Base-by-base conservation (phyloP, 2,797 vertebrate genomes). In the Buceros bicornis region DNA sequence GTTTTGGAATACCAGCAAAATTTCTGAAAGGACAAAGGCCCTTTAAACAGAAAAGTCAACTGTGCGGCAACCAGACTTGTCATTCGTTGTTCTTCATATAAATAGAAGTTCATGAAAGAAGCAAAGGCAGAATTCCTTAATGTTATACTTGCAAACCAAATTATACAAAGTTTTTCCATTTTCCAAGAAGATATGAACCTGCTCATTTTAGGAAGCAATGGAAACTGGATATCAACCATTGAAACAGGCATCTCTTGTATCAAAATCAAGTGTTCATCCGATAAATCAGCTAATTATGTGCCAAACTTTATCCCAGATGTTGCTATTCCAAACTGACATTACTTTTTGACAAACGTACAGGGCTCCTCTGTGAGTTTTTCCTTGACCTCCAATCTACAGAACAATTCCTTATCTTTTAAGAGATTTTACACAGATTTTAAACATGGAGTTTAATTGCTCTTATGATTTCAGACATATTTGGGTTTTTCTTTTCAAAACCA, bases 201-300 rank as follows among this genome's bases (percentile, higher is more conserved):
- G 29, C 10, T 82, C 9, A 56, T 69, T 93, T 91, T 67, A 73
- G 37, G n/a, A 95, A 91, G 64, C 45, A 93, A 70, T 37, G 8
- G 3, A 90, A 93, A 61, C 15, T 71, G 24, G 18, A 48, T 45
- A 93, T 40, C 51, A 87, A 69, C 47, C 28, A 62, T 62, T 84
- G 56, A 87, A 95, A 67, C 14, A 94, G 86, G 47, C 7, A 67
- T 54, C 48, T 67, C n/a, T 93, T 91, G 82, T 90, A 82, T 95
- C 89, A 92, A 79, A 96, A 87, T 89, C 90, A 95, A 79, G 71
- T 51, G 66, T n/a, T 67, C 76, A 57, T 91, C 42, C 26, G 89
- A 66, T 71, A 91, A 83, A 16, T 84, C 76, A 97, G 33, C 21
- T 89, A 95, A 62, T 94, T 96, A 82, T 53, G 17, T 84, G 56